A percentile compares a stretch with the other conserved stretches of the same genome.
phyloP scores from a whole-genome alignment of 1,140 invertebrate genomes.

The Mizuhopecten yessoensis region DNA sequence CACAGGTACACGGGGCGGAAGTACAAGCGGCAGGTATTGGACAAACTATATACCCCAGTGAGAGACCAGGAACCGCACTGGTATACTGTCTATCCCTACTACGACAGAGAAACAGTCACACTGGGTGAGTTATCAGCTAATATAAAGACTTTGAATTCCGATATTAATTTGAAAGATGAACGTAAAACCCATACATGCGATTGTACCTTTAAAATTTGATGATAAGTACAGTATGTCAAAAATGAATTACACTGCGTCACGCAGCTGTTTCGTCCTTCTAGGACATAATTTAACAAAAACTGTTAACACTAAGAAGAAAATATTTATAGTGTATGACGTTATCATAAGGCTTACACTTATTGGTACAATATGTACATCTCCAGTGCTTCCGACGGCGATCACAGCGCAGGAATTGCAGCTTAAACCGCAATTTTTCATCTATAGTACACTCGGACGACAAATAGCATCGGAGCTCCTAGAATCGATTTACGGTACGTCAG shows the following conservation, averaged over 20 bases:
- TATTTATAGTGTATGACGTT: too few species aligned
- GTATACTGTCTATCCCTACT: not conserved
- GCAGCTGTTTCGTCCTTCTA: too few species aligned
- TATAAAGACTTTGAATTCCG: too few species aligned
- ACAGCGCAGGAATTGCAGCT: not conserved
- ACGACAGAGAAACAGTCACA: not conserved
- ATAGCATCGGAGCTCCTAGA: not conserved
- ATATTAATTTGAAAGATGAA: too few species aligned
- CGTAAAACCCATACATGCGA: too few species aligned
- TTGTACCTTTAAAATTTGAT: too few species aligned
- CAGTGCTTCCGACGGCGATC: not conserved
- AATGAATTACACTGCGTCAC: too few species aligned
- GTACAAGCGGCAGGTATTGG: not conserved
- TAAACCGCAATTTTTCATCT: slow-evolving; percentile 21
- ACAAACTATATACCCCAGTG: not conserved
- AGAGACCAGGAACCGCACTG: not conserved
- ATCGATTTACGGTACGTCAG: not conserved
- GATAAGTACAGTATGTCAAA: too few species aligned
- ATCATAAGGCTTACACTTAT: too few species aligned
- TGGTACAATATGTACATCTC: not conserved
- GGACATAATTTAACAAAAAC: too few species aligned
- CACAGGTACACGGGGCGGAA: not conserved
- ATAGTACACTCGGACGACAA: not conserved
- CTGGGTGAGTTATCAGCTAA: not conserved
- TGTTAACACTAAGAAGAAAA: too few species aligned